phyloP scores from a whole-genome alignment of 1,140 invertebrate genomes.

The Armadillidium nasatum region DNA sequence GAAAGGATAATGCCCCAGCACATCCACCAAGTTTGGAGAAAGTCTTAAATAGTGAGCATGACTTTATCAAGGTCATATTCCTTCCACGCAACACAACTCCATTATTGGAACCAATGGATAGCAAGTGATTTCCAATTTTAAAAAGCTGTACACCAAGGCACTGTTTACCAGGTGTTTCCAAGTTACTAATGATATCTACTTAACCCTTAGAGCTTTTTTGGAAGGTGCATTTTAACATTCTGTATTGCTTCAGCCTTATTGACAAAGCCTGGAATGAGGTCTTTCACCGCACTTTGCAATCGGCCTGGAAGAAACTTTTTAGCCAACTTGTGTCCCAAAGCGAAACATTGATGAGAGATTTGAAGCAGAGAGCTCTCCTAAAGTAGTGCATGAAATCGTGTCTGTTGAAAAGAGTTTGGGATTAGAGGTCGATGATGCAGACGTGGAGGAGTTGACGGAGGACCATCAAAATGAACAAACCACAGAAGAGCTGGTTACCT shows the following conservation, averaged over 20 bases:
- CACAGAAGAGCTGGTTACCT: too few relatives aligned
- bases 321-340: constrained; percentile 16
- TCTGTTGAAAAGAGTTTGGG: constrained; percentile 15
- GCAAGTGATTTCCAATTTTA: constrained; percentile 28
- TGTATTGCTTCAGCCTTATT: constrained; percentile 21
- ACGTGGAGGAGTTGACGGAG: neutral
- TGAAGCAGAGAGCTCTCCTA: too few relatives aligned
- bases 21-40: too few relatives aligned
- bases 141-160: constrained; percentile 21
- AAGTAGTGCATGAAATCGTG: constrained; percentile 28
- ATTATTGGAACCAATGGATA: constrained; percentile 30
- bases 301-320: constrained; percentile 27
- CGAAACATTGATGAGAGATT: neutral
- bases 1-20: too few relatives aligned
- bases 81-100: too few relatives aligned
- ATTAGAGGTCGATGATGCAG: constrained; percentile 24
- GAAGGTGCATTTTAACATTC: constrained; percentile 16
- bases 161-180: constrained; percentile 24
- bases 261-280: constrained; percentile 22
- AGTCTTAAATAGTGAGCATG: too few relatives aligned
- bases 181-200: constrained; percentile 17
- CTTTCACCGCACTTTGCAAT: neutral
- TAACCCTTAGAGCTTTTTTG: neutral
- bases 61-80: constrained; percentile 25
- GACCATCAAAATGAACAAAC: too few relatives aligned